phyloP scores from a whole-genome alignment of 2,797 vertebrate genomes.

The Brachymystax lenok region DNA sequence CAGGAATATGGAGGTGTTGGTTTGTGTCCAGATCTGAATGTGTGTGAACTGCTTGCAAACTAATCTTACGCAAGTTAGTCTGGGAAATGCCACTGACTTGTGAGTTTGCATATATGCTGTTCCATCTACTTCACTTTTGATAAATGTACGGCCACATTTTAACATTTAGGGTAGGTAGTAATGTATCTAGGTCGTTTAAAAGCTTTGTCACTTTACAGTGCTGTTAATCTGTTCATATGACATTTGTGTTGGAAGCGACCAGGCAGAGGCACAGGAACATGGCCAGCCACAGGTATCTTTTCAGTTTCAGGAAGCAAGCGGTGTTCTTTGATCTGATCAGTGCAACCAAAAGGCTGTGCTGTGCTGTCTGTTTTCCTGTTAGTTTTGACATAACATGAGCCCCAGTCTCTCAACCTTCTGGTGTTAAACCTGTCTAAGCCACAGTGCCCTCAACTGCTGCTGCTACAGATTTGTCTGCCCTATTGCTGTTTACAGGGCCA shows the following conservation, averaged over 20 bases:
- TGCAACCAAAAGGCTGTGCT: slow-evolving; percentile 34
- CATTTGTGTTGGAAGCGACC: slow-evolving; percentile 49
- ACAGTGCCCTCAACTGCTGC: slow-evolving; percentile 51
- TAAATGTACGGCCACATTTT: not conserved
- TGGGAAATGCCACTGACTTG: not conserved
- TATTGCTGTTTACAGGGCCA: slow-evolving; percentile 32
- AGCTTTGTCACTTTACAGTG: slow-evolving; percentile 34
- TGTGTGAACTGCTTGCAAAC: slow-evolving; percentile 3
- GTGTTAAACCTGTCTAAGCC: slow-evolving; percentile 71
- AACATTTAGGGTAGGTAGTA: slow-evolving; percentile 21
- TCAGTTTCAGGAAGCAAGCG: slow-evolving; percentile 14
- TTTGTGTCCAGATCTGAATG: not conserved
- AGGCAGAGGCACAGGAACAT: slow-evolving; percentile 24
- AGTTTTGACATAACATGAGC: slow-evolving; percentile 48
- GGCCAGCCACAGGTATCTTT: slow-evolving; percentile 35
- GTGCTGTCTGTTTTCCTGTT: too few species aligned
- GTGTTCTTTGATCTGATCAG: slow-evolving; percentile 57
- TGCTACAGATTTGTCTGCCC: slow-evolving; percentile 57
- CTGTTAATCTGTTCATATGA: slow-evolving; percentile 31
- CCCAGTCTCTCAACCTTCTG: slow-evolving; percentile 48
- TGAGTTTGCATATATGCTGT: not conserved
- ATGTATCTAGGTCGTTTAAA: slow-evolving; percentile 32
- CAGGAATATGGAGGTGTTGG: slow-evolving; percentile 25
- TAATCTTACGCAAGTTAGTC: not conserved
- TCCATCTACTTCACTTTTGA: not conserved